Percentiles rank a stretch among this genome's conserved stretches.
phyloP scores from a whole-genome alignment of 2,888 invertebrate genomes.

The Amitus sp. region DNA sequence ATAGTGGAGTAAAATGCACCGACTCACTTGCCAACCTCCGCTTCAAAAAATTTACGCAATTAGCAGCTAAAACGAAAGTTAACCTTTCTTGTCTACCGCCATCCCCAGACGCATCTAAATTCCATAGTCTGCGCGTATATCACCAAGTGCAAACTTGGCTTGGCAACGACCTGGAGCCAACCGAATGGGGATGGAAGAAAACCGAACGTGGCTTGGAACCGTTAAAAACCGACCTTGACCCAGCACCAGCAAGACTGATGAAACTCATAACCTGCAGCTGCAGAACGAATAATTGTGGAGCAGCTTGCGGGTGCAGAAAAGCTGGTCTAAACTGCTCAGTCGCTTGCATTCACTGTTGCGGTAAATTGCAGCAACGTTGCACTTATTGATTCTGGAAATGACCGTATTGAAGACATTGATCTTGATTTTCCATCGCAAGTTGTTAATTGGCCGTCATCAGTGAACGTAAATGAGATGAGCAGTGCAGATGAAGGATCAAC shows the following conservation, averaged over 20 bases:
- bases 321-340: slow-evolving; percentile 7
- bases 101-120: neutral
- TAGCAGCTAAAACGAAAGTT: neutral
- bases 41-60: neutral
- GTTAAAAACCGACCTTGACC: slow-evolving; percentile 14
- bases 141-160: slow-evolving; percentile 42
- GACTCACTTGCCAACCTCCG: neutral
- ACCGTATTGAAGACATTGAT: neutral
- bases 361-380: slow-evolving; percentile 7
- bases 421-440: neutral
- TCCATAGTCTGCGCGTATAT: slow-evolving; percentile 13
- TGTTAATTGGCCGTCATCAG: no score
- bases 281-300: slow-evolving; percentile 2
- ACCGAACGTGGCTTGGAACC: slow-evolving; percentile 23
- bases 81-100: neutral
- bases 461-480: no score
- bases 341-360: slow-evolving; percentile 6
- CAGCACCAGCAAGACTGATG: slow-evolving; percentile 7
- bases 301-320: slow-evolving; percentile 11
- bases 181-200: neutral
- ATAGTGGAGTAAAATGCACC: neutral
- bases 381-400: neutral
- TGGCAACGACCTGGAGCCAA: slow-evolving; percentile 32
- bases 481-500: no score
- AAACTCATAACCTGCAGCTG: neutral